phyloP scores from a whole-genome alignment of 2,797 vertebrate species.

The Antennarius maculatus region DNA sequence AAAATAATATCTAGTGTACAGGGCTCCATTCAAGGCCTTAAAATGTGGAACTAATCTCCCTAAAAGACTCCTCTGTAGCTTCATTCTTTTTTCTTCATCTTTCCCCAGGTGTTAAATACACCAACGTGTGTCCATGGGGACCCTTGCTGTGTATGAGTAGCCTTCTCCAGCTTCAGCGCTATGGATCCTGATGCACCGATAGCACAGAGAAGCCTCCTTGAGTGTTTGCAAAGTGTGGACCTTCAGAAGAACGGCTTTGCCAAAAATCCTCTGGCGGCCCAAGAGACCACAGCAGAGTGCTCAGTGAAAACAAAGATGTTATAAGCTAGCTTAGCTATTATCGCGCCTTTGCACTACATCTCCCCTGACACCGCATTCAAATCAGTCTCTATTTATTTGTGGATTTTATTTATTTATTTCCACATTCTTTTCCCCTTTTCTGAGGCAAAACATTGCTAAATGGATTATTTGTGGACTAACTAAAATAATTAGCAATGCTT shows the following conservation, averaged over 20 bases:
- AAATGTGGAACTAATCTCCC: constrained; percentile 82
- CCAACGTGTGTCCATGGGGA: constrained; percentile 60
- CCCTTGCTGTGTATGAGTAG: constrained; percentile 43
- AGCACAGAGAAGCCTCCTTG: constrained; percentile 59
- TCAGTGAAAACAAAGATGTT: constrained; percentile 86
- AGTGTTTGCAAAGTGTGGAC: constrained; percentile 75
- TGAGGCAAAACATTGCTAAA: constrained; percentile 88
- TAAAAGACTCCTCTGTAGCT: constrained; percentile 69
- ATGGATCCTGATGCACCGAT: constrained; percentile 71
- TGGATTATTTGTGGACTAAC: constrained; percentile 96
- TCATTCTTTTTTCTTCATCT: constrained; percentile 70
- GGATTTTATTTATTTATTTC: constrained; percentile 84
- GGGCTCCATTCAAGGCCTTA: constrained; percentile 75
- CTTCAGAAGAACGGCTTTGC: constrained; percentile 78
- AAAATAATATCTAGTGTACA: constrained; percentile 76
- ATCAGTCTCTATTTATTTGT: constrained; percentile 90
- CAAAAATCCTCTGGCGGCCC: constrained; percentile 79
- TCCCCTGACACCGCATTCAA: constrained; percentile 93
- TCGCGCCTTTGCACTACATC: constrained; percentile 85
- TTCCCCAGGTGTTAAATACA: constrained; percentile 67
- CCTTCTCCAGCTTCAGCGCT: constrained; percentile 50
- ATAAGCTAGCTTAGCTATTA: constrained; percentile 88
- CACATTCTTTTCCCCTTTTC: constrained; percentile 74
- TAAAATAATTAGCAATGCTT: constrained; percentile 81
- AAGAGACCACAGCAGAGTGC: constrained; percentile 73